Conservation (phyloP, 2,797 vertebrate species). For the Myotis planiceps region DNA sequence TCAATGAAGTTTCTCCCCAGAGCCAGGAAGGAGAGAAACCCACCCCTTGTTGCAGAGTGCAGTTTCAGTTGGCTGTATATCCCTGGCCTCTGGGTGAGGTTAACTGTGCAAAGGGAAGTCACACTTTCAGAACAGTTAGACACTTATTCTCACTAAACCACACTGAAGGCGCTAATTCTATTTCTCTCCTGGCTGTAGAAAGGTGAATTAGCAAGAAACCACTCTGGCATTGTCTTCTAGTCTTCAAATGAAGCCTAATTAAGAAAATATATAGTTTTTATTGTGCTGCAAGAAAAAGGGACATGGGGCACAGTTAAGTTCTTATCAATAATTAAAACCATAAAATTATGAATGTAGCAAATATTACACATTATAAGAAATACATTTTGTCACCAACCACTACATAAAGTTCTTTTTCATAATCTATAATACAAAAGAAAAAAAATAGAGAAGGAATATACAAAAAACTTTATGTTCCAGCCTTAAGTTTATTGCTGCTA, state of each 20-base stretch:
- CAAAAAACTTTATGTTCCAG: constrained; percentile 21
- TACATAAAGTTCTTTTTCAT: constrained; percentile 60
- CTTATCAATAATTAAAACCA: constrained; percentile 80
- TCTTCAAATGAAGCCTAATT: constrained; percentile 80
- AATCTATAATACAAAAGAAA: constrained; percentile 67
- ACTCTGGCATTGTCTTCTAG: constrained; percentile 67
- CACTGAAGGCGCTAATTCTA: constrained; percentile 58
- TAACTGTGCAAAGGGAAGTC: constrained; percentile 55
- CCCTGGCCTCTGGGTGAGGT: constrained; percentile 40
- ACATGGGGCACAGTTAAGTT: constrained; percentile 80
- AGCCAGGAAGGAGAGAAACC: neutral
- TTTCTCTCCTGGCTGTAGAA: constrained; percentile 56
- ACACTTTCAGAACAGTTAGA: constrained; percentile 45
- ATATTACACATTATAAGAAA: constrained; percentile 80
- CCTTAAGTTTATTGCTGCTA: constrained; percentile 25
- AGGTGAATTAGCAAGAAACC: constrained; percentile 71
- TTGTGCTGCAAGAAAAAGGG: constrained; percentile 75
- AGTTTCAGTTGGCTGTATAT: neutral
- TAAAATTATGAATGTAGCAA: constrained; percentile 81
- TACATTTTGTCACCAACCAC: constrained; percentile 74
- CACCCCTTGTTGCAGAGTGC: neutral
- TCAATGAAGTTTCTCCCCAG: constrained; percentile 26
- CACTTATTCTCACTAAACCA: constrained; percentile 43
- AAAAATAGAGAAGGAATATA: constrained; percentile 41
- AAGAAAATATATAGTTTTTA: constrained; percentile 84